Conservation (phyloP, 1,140 invertebrate species). For the Cyrtorhinus lividipennis region DNA sequence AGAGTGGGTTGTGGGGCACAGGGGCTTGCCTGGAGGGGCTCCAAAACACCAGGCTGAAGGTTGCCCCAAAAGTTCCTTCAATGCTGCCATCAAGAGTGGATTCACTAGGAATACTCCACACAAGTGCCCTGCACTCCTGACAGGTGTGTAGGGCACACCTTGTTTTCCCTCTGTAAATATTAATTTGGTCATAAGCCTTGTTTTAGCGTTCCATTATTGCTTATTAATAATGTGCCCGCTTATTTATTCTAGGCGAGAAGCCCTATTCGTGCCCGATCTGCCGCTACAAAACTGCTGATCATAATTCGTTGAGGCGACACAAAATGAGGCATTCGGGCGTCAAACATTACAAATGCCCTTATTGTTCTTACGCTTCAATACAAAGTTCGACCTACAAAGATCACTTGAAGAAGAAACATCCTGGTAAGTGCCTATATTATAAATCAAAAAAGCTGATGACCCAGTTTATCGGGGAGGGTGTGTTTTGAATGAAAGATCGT, state of each 20-base stretch:
- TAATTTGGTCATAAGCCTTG: too few relatives aligned
- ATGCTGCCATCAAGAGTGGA: too few relatives aligned
- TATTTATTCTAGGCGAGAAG: constrained; percentile 45
- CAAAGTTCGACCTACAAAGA: constrained; percentile 49
- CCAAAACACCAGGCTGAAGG: too few relatives aligned
- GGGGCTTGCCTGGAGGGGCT: too few relatives aligned
- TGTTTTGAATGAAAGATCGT: not conserved
- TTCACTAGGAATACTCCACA: too few relatives aligned
- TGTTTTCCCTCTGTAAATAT: too few relatives aligned
- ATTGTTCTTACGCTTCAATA: constrained; percentile 42
- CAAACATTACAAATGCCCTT: constrained; percentile 24
- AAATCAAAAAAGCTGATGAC: too few relatives aligned
- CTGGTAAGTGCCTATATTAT: constrained; percentile 24
- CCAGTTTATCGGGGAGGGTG: too few relatives aligned
- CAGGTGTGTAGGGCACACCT: too few relatives aligned
- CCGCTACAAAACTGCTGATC: constrained; percentile 57
- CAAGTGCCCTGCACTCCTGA: too few relatives aligned
- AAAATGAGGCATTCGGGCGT: constrained; percentile 37
- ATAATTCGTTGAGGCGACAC: constrained; percentile 67
- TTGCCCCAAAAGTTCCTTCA: too few relatives aligned
- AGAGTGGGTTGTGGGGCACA: too few relatives aligned
- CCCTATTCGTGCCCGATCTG: constrained; percentile 67
- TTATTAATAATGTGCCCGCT: constrained; percentile 7
- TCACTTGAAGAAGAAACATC: constrained; percentile 37
- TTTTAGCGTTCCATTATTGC: constrained; percentile 21